Percentiles rank a stretch among this genome's conserved stretches.
Evolutionary conservation across 1,140 invertebrate species (phyloP).

Genomic region (Microplitis demolitor): DNA sequence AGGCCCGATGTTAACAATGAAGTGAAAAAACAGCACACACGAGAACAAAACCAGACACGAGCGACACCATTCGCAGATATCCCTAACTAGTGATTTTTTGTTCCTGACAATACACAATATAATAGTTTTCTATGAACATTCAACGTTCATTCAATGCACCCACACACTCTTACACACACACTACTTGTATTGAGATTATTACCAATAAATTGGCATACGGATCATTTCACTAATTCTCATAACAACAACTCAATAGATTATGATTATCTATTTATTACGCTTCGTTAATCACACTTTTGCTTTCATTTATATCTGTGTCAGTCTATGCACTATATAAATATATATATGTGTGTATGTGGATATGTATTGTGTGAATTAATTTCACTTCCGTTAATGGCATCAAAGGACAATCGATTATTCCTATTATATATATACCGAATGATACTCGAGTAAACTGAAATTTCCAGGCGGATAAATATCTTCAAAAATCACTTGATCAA

Average conservation of each 20-base stretch:
- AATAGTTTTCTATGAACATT: background rate
- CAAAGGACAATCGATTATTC: background rate
- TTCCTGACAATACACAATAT: background rate
- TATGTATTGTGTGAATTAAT: background rate
- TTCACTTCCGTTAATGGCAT: background rate
- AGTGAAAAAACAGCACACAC: background rate
- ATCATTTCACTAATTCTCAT: slow-evolving; percentile 61
- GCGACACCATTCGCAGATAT: slow-evolving; percentile 10
- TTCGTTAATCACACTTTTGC: slow-evolving; percentile 44
- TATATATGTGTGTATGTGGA: background rate
- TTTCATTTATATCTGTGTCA: background rate
- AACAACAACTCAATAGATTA: slow-evolving; percentile 61
- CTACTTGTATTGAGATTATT: slow-evolving; percentile 46
- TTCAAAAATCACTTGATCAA: no score
- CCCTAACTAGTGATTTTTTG: background rate
- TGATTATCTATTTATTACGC: slow-evolving; percentile 60
- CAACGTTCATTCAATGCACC: background rate
- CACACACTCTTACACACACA: background rate
- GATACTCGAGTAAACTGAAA: no score
- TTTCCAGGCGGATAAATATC: no score
- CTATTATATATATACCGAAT: background rate
- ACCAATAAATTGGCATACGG: slow-evolving; percentile 59
- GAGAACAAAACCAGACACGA: slow-evolving; percentile 14
- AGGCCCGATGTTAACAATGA: slow-evolving; percentile 2
- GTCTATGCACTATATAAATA: background rate